phyloP scores from a whole-genome alignment of 2,113 vertebrate genomes.

The Rhea pennata region DNA sequence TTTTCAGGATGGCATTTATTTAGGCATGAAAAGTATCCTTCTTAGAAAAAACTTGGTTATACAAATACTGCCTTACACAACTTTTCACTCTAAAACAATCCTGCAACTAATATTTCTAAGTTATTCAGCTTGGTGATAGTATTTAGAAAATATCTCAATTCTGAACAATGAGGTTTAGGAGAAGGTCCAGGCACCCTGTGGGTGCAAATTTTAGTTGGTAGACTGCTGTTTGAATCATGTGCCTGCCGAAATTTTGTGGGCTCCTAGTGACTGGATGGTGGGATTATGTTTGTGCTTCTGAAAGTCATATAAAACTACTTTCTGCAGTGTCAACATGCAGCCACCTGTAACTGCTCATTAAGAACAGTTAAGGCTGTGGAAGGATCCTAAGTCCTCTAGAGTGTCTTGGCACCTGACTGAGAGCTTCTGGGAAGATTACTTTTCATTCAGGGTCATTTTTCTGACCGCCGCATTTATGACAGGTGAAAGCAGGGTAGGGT shows the following conservation, averaged over 20 bases:
- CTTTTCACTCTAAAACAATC: background rate
- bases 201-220: background rate
- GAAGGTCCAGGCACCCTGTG: rapidly evolving
- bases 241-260: background rate
- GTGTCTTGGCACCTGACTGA: background rate
- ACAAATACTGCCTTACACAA: background rate
- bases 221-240: background rate
- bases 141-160: background rate
- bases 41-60: background rate
- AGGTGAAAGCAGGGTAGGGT: background rate
- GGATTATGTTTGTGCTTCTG: background rate
- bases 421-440: background rate
- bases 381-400: background rate
- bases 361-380: background rate
- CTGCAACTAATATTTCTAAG: background rate
- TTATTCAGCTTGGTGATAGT: background rate
- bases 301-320: background rate
- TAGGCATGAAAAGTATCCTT: background rate
- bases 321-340: background rate
- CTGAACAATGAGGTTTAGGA: background rate
- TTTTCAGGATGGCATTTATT: background rate
- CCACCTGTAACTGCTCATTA: background rate
- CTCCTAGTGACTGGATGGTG: background rate
- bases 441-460: background rate
- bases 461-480: background rate